phyloP scores from a whole-genome alignment of 2,888 invertebrate genomes.

The Drosophila falleni region DNA sequence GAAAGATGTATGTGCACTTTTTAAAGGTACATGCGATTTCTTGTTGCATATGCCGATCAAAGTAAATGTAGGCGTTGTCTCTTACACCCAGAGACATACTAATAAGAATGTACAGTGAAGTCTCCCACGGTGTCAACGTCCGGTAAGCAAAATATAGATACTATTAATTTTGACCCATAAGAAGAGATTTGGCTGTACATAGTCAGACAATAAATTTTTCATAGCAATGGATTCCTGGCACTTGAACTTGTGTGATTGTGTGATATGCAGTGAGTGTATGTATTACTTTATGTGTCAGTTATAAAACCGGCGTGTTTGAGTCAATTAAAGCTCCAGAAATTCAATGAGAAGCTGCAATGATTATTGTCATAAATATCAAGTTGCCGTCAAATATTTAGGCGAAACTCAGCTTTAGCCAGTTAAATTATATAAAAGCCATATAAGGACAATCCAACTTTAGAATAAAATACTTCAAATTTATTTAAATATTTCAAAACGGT shows the following conservation, averaged over 20 bases:
- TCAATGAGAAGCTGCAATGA: constrained; percentile 22
- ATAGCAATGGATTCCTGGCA: constrained; percentile 11
- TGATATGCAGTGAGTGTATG: neutral
- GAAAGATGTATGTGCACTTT: constrained; percentile 3
- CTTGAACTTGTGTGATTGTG: constrained; percentile 29
- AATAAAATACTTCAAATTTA: neutral
- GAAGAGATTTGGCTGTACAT: neutral
- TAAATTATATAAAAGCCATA: constrained; percentile 5
- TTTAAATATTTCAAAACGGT: constrained; percentile 3
- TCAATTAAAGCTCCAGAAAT: constrained; percentile 65
- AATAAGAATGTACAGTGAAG: neutral
- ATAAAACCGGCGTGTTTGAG: constrained; percentile 65
- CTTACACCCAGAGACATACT: neutral
- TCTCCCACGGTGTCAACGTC: neutral
- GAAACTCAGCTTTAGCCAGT: neutral
- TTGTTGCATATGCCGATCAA: neutral
- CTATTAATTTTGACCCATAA: neutral
- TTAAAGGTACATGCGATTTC: neutral
- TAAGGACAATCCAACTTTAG: too few relatives aligned
- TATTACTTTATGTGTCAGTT: constrained; percentile 25
- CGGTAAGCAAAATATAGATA: neutral
- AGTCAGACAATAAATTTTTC: neutral
- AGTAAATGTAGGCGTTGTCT: neutral
- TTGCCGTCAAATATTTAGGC: neutral
- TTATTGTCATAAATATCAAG: neutral